phyloP scores from a whole-genome alignment of 2,113 vertebrate species.

The Apaloderma vittatum region DNA sequence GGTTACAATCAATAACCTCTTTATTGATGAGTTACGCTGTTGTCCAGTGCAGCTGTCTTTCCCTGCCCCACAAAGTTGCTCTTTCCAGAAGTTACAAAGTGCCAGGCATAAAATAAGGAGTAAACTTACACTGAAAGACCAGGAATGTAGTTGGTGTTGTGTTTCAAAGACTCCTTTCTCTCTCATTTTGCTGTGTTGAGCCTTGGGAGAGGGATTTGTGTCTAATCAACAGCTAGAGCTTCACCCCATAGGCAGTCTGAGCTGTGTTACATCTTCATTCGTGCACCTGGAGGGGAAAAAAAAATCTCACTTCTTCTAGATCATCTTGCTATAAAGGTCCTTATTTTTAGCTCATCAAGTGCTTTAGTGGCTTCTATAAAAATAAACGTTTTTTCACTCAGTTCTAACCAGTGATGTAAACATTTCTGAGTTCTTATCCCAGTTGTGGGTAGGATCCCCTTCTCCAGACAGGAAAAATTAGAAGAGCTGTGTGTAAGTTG shows the following conservation, averaged over 20 bases:
- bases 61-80: not conserved
- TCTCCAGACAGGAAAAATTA: not conserved
- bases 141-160: not conserved
- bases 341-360: not conserved
- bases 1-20: not conserved
- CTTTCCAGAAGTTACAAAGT: not conserved
- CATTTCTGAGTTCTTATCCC: not conserved
- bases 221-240: not conserved
- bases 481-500: not conserved
- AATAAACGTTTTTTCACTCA: not conserved
- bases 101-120: not conserved
- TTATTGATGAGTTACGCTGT: not conserved
- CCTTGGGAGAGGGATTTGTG: not conserved
- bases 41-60: not conserved
- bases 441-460: not conserved
- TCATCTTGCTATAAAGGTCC: not conserved
- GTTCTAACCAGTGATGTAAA: rapidly evolving
- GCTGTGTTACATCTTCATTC: not conserved
- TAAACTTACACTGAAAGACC: not conserved
- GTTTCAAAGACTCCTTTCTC: not conserved
- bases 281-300: not conserved
- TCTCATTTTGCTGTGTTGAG: not conserved
- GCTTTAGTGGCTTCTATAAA: not conserved
- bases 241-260: not conserved
- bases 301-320: not conserved